Percentiles rank a stretch among this genome's conserved stretches.
phyloP scores from a whole-genome alignment of 2,113 vertebrate species.

The Noturus placidus region DNA sequence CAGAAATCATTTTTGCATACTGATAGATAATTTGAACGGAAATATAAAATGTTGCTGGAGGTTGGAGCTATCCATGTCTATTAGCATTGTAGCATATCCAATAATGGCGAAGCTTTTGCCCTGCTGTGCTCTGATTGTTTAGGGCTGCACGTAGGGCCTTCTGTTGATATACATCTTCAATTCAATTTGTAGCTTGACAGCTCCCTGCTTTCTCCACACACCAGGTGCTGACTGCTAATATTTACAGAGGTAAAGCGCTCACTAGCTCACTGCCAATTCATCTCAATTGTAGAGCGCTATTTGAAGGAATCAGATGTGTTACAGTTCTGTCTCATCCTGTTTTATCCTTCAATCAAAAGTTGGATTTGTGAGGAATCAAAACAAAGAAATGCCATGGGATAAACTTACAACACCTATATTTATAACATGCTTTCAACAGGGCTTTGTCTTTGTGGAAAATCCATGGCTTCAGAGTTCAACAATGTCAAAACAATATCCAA shows the following conservation, averaged over 20 bases:
- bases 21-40: slow-evolving; percentile 24
- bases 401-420: slow-evolving; percentile 49
- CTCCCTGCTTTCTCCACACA: slow-evolving; percentile 43
- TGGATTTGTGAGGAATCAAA: slow-evolving; percentile 55
- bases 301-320: slow-evolving; percentile 29
- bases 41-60: slow-evolving; percentile 20
- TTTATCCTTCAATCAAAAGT: slow-evolving; percentile 58
- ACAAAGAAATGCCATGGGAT: slow-evolving; percentile 49
- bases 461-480: slow-evolving; percentile 35
- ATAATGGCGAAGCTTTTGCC: slow-evolving; percentile 8
- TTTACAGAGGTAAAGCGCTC: slow-evolving; percentile 38
- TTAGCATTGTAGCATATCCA: slow-evolving; percentile 41
- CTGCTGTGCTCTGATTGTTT: slow-evolving; percentile 27
- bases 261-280: slow-evolving; percentile 19
- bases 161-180: slow-evolving; percentile 55
- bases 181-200: slow-evolving; percentile 54
- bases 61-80: slow-evolving; percentile 23
- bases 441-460: slow-evolving; percentile 32
- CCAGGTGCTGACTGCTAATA: slow-evolving; percentile 52
- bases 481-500: slow-evolving; percentile 42
- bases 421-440: slow-evolving; percentile 21
- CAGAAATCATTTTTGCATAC: not conserved
- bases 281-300: slow-evolving; percentile 39
- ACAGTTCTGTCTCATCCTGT: slow-evolving; percentile 43
- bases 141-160: slow-evolving; percentile 29